Base-by-base conservation (phyloP, 2,797 vertebrate species). In the Ceryle rudis region DNA sequence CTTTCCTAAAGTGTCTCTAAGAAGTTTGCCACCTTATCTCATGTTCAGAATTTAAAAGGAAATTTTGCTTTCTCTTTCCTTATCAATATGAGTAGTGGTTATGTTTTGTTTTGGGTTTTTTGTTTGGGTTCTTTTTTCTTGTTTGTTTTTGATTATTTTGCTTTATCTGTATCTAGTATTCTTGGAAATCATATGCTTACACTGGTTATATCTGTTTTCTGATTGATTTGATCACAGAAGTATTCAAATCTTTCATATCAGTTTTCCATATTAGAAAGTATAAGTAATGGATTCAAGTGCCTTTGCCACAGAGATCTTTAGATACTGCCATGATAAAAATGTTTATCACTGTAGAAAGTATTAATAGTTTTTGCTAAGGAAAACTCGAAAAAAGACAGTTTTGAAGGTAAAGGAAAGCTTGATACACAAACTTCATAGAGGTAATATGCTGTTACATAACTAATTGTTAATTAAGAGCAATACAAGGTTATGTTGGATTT, bases 51-150 rank as follows among this genome's bases (percentile, higher is more conserved):
- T 74, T 83, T 78, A 18, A 65, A 75, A 62, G 16, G 19, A 71
- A 61, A 62, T 54, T 49, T 77, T 84, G 1, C 11, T 72, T 82
- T 71, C 31, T 90, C 8, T 5, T 79, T 62, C 14, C 4, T 26
- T 35, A n/a, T 42, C 18, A 37, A 1, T 51, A 11, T 18, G 1
- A n/a, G 1, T 13, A 14, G 4, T 2, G 11, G 14, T 49, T 39
- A 28, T 23, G 10, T 41, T 78, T 35, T 18, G 3, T 1, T 25
- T 46, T 39, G 4, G 8, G 1, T 11, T 33, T 5, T 55, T 70
- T 4, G 0, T 26, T 79, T 17, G 41, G 42, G 2, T 0, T 31
- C 26, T 52, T 44, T 18, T 44, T 47, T 22, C 21, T 47, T 55
- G 19, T n/a, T 29, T 55, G 10, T 4, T 54, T 17, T 51, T 51